Evolutionary conservation across 1,140 invertebrate genomes (phyloP), one percentile per base, ranked within the genome.

Genomic region (Chironomus striatipennis): DNA sequence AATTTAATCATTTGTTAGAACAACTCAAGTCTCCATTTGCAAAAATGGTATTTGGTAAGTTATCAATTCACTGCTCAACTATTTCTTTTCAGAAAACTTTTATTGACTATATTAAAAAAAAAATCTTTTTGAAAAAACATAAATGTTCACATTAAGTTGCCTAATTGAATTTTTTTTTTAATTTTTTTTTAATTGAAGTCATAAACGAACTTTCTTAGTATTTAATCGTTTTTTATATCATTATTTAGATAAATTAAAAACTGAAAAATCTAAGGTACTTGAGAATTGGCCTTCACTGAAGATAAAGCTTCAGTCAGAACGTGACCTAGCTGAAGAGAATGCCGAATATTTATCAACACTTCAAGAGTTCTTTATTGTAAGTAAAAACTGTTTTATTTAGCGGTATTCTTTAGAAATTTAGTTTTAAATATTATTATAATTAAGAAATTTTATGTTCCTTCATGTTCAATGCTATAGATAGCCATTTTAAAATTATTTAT

Each of bases 271-370:
- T 1, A 77, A 82, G 2, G 81, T 84, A 64, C 77, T 84, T 7
- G 78, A 78, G 12, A 82, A 82, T 17, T 90, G 91, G 80, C 80
- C 85, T 57, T 80, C 81, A 74, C 84, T 85, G 57, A 78, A 86
- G 75, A 79, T 84, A 0, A 88, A 89, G 73, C 81, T 95, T 0
- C 84, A 88, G 74, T 88, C 89, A 72, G 84, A 88, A 77, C 92
- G 91, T 76, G 85, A 88, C n/a, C 85, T 93, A 78, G 91, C 94
- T 0, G 90, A 90, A 77, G 93, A 96, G 78, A 96, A 95, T 80
- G 86, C 91, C 0, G 90, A 93, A 76, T 96, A 96, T 82, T 80
- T 97, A 9, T 88, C 87, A 0, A 94, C 93, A 0, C 83, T 96
- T 10, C 86, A 90, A 75, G 85, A 92, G 75, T 90, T 94, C 80